Conservation (phyloP, 2,797 vertebrate genomes). For the Micromesistius poutassou region DNA sequence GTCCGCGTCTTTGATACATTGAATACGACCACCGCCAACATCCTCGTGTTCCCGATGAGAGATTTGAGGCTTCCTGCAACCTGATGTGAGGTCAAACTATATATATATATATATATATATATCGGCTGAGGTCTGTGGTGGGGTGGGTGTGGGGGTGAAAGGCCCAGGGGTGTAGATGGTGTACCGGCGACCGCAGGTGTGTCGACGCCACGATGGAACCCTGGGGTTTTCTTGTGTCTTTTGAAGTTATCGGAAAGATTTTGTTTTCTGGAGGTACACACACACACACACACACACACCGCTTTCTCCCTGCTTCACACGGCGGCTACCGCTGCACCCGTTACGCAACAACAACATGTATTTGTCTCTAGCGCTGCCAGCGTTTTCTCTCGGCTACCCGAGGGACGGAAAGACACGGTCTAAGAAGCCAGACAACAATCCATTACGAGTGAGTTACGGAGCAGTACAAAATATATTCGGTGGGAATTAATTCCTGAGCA, state of each 20-base stretch:
- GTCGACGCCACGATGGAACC: neutral
- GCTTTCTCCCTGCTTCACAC: neutral
- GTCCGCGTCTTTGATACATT: conserved; percentile 34
- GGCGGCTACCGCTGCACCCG: neutral
- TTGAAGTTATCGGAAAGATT: neutral
- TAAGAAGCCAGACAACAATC: neutral
- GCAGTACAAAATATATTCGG: neutral
- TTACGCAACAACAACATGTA: neutral
- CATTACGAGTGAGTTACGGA: neutral
- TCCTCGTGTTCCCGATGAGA: neutral
- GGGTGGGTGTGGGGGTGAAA: neutral
- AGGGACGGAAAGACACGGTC: neutral
- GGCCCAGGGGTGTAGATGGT: neutral
- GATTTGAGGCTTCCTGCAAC: neutral
- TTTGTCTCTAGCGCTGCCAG: neutral
- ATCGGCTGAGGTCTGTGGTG: neutral
- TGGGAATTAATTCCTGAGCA: neutral
- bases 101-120: neutral
- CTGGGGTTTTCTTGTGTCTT: neutral
- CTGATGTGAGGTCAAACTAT: neutral
- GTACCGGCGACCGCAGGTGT: neutral
- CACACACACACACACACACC: neutral
- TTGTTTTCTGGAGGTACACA: neutral
- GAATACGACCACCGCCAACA: neutral
- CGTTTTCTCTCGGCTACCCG: neutral